Percentiles rank a stretch among this genome's conserved stretches.
Conservation (phyloP, 2,888 invertebrate genomes). For the Eledone cirrhosa region DNA sequence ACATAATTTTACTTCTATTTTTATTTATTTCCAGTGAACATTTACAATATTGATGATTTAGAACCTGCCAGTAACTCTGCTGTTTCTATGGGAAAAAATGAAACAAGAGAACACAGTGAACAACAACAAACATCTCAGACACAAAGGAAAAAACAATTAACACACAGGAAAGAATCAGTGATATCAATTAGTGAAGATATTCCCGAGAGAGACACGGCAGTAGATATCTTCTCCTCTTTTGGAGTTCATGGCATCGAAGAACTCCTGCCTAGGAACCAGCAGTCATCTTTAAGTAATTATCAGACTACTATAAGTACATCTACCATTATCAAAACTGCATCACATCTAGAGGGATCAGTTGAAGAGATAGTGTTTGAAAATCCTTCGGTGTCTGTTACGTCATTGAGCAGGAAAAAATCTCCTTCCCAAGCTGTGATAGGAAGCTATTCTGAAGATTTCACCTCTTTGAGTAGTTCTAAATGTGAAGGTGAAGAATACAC, state of each 20-base stretch:
- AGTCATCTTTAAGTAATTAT: constrained; percentile 37
- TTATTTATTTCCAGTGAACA: background rate
- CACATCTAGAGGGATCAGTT: constrained; percentile 39
- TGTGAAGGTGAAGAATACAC: constrained; percentile 46
- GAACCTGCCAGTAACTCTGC: too few relatives aligned
- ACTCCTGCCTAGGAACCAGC: constrained; percentile 41
- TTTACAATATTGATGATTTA: constrained; percentile 6
- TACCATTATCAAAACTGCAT: background rate
- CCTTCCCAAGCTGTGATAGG: constrained; percentile 13
- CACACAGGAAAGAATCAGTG: background rate
- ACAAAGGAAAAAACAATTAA: background rate
- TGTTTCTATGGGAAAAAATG: background rate
- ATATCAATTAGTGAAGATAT: constrained; percentile 7
- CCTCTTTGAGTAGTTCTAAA: constrained; percentile 30
- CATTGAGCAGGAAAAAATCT: constrained; percentile 26
- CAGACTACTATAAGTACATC: constrained; percentile 37
- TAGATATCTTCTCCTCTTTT: constrained; percentile 48
- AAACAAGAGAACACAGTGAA: background rate
- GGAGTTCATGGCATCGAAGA: constrained; percentile 62
- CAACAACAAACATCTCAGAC: background rate
- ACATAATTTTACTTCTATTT: too few relatives aligned
- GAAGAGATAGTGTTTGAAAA: constrained; percentile 46
- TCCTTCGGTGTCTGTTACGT: constrained; percentile 35
- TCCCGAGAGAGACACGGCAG: background rate
- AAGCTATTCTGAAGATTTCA: constrained; percentile 58